Conservation (phyloP, 2,797 vertebrate species). For the Paedocypris micromegethes region DNA sequence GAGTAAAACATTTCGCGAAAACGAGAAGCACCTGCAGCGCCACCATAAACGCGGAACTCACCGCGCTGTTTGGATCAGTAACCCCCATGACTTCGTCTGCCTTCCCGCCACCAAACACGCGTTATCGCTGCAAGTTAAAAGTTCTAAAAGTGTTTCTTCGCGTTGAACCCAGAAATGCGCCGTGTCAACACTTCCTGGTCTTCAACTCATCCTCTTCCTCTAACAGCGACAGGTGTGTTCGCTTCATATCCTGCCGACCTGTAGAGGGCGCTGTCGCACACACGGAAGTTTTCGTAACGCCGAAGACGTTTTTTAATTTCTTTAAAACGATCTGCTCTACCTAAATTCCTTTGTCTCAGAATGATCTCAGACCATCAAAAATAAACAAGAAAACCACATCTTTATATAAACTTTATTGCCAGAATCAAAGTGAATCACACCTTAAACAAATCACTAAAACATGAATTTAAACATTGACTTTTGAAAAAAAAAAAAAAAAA, state of each 20-base stretch:
- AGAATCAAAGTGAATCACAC: too few species aligned
- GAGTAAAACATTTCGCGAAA: background rate
- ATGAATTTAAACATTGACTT: too few species aligned
- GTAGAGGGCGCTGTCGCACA: background rate
- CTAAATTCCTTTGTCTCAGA: background rate
- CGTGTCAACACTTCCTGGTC: slow-evolving; percentile 31
- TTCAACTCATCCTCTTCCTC: slow-evolving; percentile 16
- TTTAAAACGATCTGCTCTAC: background rate
- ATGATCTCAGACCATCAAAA: background rate
- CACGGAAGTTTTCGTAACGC: background rate
- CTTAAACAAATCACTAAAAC: too few species aligned
- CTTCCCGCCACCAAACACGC: background rate
- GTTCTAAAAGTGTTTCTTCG: background rate
- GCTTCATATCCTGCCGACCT: background rate
- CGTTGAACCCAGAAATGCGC: background rate
- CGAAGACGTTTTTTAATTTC: too few species aligned
- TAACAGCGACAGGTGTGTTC: background rate
- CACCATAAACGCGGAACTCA: slow-evolving; percentile 8
- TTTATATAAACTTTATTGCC: slow-evolving; percentile 39
- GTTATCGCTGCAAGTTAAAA: background rate
- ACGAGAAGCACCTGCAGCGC: slow-evolving; percentile 8
- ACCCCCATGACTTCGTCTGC: slow-evolving; percentile 35
- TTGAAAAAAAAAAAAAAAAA: too few species aligned
- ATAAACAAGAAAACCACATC: background rate
- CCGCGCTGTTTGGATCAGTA: slow-evolving; percentile 42